Percentiles rank a stretch among this genome's conserved stretches.
phyloP scores from a whole-genome alignment of 2,888 invertebrate genomes.

The Anthophora plumipes region DNA sequence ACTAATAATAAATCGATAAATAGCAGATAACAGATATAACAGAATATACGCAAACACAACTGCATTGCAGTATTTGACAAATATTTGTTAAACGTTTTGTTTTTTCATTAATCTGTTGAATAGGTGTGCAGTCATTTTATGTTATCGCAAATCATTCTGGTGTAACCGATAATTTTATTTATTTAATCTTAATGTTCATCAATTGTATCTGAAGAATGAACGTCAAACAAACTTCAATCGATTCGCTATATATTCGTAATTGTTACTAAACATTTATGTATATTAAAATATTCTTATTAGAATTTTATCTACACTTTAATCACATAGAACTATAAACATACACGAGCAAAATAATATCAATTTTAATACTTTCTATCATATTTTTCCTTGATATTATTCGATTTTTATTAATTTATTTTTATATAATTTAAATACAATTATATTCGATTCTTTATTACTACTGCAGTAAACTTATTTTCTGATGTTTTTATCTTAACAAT shows the following conservation, averaged over 20 bases:
- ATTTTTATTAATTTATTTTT: too few species aligned
- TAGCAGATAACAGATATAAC: conserved; percentile 6
- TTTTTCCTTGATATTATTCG: too few species aligned
- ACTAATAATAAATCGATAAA: not conserved
- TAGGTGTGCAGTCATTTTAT: not conserved
- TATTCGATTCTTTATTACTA: too few species aligned
- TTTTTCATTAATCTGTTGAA: not conserved
- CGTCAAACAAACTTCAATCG: not conserved
- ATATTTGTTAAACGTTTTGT: conserved; percentile 4
- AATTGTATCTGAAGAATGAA: not conserved
- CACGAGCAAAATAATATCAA: not conserved
- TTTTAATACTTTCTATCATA: not conserved
- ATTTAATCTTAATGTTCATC: not conserved
- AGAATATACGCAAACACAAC: conserved; percentile 4
- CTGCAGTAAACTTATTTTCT: too few species aligned
- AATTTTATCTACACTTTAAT: not conserved
- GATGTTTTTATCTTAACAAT: too few species aligned
- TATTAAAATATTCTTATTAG: not conserved
- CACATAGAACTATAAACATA: not conserved
- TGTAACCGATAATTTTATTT: not conserved
- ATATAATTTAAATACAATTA: too few species aligned
- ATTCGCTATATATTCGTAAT: not conserved
- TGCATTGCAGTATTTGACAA: conserved; percentile 3
- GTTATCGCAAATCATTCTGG: not conserved
- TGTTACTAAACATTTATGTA: not conserved